Percentiles rank a stretch among this genome's conserved stretches.
Evolutionary conservation across 2,888 invertebrate species (phyloP).

Genomic region (Balanococcus diminutus): DNA sequence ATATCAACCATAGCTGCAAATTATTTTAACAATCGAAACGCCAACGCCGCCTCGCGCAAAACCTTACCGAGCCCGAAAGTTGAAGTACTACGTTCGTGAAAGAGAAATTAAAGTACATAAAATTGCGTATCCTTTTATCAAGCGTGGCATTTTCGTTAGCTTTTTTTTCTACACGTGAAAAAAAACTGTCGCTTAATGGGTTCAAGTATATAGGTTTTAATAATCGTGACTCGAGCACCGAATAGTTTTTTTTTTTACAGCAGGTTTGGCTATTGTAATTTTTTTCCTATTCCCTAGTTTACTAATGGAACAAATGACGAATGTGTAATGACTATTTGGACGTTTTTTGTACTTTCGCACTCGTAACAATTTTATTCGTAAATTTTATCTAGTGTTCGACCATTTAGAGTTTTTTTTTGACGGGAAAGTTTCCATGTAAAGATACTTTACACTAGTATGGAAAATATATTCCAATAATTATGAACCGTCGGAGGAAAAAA

Average conservation of each 20-base stretch:
- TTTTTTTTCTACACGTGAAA: neutral
- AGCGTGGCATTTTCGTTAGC: neutral
- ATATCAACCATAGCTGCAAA: constrained; percentile 25
- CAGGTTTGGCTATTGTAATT: neutral
- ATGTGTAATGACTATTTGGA: neutral
- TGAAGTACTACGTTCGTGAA: neutral
- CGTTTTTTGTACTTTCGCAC: neutral
- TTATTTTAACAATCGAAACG: constrained; percentile 39
- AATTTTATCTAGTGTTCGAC: neutral
- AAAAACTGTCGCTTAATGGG: neutral
- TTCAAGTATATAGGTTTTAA: constrained; percentile 9
- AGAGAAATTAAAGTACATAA: constrained; percentile 11
- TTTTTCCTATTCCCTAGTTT: neutral
- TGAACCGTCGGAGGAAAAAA: neutral
- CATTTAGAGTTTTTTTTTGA: neutral
- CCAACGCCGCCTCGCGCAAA: neutral
- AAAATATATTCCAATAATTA: neutral
- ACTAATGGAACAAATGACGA: neutral
- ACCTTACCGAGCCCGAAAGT: neutral
- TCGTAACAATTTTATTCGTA: neutral
- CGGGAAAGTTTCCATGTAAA: neutral
- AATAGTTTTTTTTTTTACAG: neutral
- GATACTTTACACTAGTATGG: neutral
- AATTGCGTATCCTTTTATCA: constrained; percentile 34
- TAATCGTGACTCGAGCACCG: neutral